Evolutionary conservation across 2,888 invertebrate genomes (phyloP).

Genomic region (Andrena bicolor): DNA sequence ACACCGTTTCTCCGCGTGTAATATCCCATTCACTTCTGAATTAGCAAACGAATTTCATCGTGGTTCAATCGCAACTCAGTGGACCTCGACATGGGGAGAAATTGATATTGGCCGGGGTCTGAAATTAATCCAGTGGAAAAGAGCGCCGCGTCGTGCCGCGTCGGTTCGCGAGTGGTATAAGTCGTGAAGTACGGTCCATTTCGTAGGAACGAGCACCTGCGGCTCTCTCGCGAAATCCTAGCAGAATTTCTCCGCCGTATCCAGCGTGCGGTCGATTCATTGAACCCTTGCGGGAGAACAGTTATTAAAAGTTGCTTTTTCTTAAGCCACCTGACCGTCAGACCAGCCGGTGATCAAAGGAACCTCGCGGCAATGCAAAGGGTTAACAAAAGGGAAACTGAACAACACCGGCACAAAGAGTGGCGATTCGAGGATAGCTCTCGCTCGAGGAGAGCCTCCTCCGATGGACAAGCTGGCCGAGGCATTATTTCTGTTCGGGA

Average conservation of each 20-base stretch:
- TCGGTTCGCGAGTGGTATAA: slow-evolving; percentile 62
- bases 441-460: slow-evolving; percentile 24
- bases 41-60: not conserved
- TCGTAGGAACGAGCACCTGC: slow-evolving; percentile 67
- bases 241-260: not conserved
- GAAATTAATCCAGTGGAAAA: slow-evolving; percentile 79
- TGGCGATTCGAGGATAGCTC: not conserved
- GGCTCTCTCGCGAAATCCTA: slow-evolving; percentile 45
- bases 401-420: not conserved
- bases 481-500: slow-evolving; percentile 64
- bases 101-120: slow-evolving; percentile 57
- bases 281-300: not conserved
- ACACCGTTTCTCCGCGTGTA: not conserved
- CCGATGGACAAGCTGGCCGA: slow-evolving; percentile 25
- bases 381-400: not conserved
- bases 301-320: not conserved
- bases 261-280: not conserved
- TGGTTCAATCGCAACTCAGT: not conserved
- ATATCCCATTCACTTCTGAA: slow-evolving; percentile 3
- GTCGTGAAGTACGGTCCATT: slow-evolving; percentile 57
- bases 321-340: not conserved
- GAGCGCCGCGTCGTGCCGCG: slow-evolving; percentile 41
- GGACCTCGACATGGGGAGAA: not conserved
- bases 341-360: not conserved
- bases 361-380: not conserved